These are phyloP conservation scores for Gortyna flavago DNA, from an alignment of 2,888 invertebrate species.

Conservation along the genomic window DNA sequence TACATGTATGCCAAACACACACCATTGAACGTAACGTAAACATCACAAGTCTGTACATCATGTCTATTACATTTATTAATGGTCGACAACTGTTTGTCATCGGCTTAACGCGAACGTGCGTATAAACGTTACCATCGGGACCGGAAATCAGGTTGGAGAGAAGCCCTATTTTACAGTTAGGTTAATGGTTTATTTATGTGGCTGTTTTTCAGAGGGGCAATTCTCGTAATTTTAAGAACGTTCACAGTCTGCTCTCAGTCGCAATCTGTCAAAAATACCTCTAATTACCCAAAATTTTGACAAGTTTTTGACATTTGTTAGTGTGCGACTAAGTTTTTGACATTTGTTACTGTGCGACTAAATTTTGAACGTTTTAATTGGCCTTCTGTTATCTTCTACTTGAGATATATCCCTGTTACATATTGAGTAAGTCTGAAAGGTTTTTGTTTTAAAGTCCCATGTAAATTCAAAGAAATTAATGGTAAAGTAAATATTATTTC, in stretches of 20 bases:
- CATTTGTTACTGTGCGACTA: no score
- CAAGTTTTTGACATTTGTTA: no score
- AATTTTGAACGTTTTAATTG: no score
- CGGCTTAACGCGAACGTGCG: conserved; percentile 50
- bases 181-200: conserved; percentile 19
- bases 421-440: neutral
- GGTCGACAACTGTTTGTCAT: conserved; percentile 60
- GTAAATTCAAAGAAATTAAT: neutral
- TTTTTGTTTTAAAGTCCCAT: neutral
- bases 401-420: neutral
- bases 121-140: conserved; percentile 50
- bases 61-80: conserved; percentile 54
- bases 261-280: no score
- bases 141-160: conserved; percentile 20
- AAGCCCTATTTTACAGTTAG: conserved; percentile 20
- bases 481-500: no score
- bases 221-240: no score
- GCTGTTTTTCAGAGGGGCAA: neutral
- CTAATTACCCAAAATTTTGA: no score
- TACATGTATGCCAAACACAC: conserved; percentile 31
- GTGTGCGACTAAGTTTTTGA: no score
- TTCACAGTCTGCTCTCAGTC: no score
- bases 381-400: no score
- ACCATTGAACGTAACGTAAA: conserved; percentile 42
- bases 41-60: conserved; percentile 54